phyloP scores from a whole-genome alignment of 2,888 invertebrate genomes.

The Epinotia ramella region DNA sequence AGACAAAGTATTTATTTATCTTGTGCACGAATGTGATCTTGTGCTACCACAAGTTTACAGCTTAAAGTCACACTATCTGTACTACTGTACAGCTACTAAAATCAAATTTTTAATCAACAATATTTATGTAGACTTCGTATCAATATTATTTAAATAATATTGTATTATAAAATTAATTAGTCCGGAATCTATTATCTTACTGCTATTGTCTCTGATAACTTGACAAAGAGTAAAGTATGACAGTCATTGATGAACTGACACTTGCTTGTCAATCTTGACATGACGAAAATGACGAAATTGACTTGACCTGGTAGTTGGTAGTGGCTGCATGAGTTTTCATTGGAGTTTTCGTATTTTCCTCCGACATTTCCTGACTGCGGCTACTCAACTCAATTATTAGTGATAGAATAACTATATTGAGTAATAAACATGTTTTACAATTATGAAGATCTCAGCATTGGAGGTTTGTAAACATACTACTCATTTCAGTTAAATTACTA shows the following conservation, averaged over 20 bases:
- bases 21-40: no score
- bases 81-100: no score
- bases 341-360: not conserved
- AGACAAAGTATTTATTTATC: slow-evolving; percentile 44
- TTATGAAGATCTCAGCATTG: slow-evolving; percentile 84
- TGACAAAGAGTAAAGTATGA: no score
- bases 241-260: not conserved
- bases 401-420: not conserved
- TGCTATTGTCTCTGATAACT: not conserved
- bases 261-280: not conserved
- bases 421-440: slow-evolving; percentile 70
- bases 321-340: not conserved
- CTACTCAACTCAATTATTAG: not conserved
- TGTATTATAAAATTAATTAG: no score
- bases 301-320: no score
- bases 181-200: not conserved
- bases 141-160: no score
- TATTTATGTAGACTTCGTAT: no score
- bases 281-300: no score
- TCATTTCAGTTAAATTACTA: no score
- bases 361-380: not conserved
- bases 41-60: not conserved
- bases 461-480: slow-evolving; percentile 69
- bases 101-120: no score
- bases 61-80: not conserved